phyloP scores from a whole-genome alignment of 1,140 invertebrate genomes.

The Euura saliciscinereae region DNA sequence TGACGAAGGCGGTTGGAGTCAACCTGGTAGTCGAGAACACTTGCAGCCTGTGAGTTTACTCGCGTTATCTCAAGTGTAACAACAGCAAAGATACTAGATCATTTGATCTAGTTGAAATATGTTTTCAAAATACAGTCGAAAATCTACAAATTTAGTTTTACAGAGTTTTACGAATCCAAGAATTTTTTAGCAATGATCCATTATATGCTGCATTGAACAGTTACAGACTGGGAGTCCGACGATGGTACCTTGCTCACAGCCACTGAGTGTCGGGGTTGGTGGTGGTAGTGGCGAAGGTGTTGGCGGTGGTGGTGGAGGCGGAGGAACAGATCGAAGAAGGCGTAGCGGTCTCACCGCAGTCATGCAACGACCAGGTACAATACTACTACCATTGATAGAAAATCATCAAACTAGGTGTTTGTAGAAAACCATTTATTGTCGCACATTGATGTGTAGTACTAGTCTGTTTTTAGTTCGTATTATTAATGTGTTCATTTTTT shows the following conservation, averaged over 20 bases:
- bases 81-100: too few species aligned
- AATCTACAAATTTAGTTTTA: too few species aligned
- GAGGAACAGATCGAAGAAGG: constrained; percentile 62
- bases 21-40: constrained; percentile 70
- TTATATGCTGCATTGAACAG: constrained; percentile 9
- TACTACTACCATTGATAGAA: constrained; percentile 33
- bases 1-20: constrained; percentile 65
- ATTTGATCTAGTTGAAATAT: too few species aligned
- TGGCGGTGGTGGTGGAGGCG: constrained; percentile 51
- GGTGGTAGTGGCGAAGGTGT: constrained; percentile 49
- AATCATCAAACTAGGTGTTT: constrained; percentile 33
- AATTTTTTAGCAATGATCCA: too few species aligned
- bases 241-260: constrained; percentile 57
- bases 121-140: too few species aligned
- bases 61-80: too few species aligned
- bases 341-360: constrained; percentile 83
- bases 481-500: too few species aligned
- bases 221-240: constrained; percentile 60
- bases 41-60: constrained; percentile 54
- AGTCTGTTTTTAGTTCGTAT: constrained; percentile 7
- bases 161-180: too few species aligned
- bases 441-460: constrained; percentile 13
- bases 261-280: constrained; percentile 48
- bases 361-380: constrained; percentile 83
- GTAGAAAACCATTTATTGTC: constrained; percentile 21